phyloP scores from a whole-genome alignment of 92 coral and sea anemone species.

The Blastomussa wellsi region DNA sequence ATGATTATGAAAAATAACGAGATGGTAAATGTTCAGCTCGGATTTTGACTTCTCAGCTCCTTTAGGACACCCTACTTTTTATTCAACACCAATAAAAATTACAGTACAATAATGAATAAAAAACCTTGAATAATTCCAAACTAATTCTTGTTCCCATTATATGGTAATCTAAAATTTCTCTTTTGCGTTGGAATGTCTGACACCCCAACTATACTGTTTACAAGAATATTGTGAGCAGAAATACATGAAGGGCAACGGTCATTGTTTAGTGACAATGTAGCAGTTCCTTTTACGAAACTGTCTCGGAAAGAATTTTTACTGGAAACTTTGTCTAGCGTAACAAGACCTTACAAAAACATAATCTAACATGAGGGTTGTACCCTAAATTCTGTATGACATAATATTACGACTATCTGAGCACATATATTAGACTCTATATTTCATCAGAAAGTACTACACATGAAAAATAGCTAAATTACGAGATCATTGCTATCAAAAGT shows the following conservation, averaged over 20 bases:
- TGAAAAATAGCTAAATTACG: no score
- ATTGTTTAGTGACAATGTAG: not conserved
- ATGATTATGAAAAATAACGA: no score
- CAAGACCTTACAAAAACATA: not conserved
- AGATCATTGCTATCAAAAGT: not conserved
- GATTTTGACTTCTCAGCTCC: no score
- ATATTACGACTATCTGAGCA: not conserved
- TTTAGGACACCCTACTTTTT: no score
- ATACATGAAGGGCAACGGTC: not conserved
- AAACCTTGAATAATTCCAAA: no score
- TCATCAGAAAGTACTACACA: not conserved
- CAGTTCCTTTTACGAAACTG: not conserved
- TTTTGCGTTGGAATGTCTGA: not conserved
- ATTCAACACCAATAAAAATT: no score
- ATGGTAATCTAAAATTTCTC: not conserved
- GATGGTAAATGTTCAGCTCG: no score
- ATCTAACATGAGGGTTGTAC: not conserved
- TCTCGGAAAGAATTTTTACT: not conserved
- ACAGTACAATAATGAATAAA: no score
- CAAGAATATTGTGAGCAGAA: not conserved
- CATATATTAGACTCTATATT: no score
- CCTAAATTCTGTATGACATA: not conserved
- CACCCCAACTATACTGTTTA: not conserved
- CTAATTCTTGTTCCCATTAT: not conserved
- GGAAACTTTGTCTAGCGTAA: not conserved